Conservation (phyloP, 2,888 invertebrate genomes). For the Tenthredo distinguenda region DNA sequence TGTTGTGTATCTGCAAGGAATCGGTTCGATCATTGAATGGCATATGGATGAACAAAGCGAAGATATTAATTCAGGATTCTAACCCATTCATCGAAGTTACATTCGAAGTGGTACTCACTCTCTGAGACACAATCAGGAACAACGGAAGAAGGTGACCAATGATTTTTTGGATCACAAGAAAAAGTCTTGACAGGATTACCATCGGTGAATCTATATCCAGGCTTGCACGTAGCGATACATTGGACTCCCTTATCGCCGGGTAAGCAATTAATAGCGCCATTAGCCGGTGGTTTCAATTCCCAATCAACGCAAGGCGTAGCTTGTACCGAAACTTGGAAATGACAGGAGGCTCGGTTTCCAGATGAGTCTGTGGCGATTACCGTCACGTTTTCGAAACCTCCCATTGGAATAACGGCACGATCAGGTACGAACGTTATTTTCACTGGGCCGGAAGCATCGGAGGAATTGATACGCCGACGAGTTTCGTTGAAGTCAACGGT, state of each 20-base stretch:
- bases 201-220: slow-evolving; percentile 94
- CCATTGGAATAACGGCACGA: slow-evolving; percentile 90
- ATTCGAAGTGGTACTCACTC: slow-evolving; percentile 80
- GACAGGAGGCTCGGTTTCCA: slow-evolving; percentile 93
- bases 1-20: slow-evolving; percentile 88
- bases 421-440: slow-evolving; percentile 91
- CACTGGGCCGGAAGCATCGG: slow-evolving; percentile 94
- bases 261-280: slow-evolving; percentile 93
- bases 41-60: not conserved
- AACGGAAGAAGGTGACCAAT: slow-evolving; percentile 93
- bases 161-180: slow-evolving; percentile 88
- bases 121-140: slow-evolving; percentile 98
- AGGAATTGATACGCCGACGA: slow-evolving; percentile 89
- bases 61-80: not conserved
- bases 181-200: slow-evolving; percentile 94
- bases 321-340: slow-evolving; percentile 96
- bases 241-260: slow-evolving; percentile 91
- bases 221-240: slow-evolving; percentile 94
- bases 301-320: slow-evolving; percentile 97
- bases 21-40: not conserved
- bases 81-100: not conserved
- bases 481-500: slow-evolving; percentile 96
- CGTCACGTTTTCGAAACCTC: slow-evolving; percentile 94
- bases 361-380: slow-evolving; percentile 93
- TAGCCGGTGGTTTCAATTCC: slow-evolving; percentile 93